phyloP scores from a whole-genome alignment of 2,797 vertebrate species.

The Notolepis coatsorum region DNA sequence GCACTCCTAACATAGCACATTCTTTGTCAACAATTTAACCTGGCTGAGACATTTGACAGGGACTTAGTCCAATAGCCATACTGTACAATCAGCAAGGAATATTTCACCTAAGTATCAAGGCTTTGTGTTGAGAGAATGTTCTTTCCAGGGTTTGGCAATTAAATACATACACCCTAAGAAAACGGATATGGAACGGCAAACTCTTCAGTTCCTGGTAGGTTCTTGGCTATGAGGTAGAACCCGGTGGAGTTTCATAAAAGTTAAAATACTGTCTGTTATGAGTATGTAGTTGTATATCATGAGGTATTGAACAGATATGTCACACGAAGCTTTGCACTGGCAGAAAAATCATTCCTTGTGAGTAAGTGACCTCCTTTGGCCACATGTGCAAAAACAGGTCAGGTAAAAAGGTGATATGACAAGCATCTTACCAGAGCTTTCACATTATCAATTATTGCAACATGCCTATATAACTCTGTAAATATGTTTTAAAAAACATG shows the following conservation, averaged over 20 bases:
- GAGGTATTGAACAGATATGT: constrained; percentile 87
- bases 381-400: constrained; percentile 88
- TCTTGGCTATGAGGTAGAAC: constrained; percentile 90
- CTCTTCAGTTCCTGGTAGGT: constrained; percentile 78
- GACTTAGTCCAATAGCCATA: constrained; percentile 71
- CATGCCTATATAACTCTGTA: constrained; percentile 90
- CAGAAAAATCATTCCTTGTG: constrained; percentile 86
- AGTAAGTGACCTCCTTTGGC: constrained; percentile 80
- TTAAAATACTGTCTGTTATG: constrained; percentile 86
- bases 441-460: constrained; percentile 91
- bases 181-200: constrained; percentile 68
- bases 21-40: constrained; percentile 68
- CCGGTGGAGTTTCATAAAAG: constrained; percentile 74
- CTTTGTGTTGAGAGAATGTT: constrained; percentile 76
- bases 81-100: constrained; percentile 81
- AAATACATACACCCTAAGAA: constrained; percentile 66
- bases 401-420: constrained; percentile 88
- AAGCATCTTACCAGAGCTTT: constrained; percentile 88
- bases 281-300: constrained; percentile 83
- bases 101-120: constrained; percentile 80
- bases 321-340: constrained; percentile 85
- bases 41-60: constrained; percentile 69
- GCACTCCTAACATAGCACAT: constrained; percentile 75
- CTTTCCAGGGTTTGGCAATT: constrained; percentile 75
- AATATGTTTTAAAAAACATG: constrained; percentile 86